Conservation (phyloP, 2,113 vertebrate genomes). For the Cryptomyrus ogoouensis region DNA sequence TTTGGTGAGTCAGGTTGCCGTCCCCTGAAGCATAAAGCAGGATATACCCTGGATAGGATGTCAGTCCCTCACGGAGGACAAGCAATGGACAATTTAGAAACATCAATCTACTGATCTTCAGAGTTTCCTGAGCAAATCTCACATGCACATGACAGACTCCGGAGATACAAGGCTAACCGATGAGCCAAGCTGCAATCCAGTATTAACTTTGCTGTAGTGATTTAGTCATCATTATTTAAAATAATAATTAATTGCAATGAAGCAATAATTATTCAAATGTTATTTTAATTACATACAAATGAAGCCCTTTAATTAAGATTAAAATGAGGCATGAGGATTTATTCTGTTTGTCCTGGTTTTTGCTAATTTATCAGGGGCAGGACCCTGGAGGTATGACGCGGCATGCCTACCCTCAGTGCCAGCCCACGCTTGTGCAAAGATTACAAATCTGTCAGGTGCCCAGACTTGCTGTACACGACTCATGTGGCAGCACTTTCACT, state of each 20-base stretch:
- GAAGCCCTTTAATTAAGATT: background rate
- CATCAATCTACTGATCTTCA: background rate
- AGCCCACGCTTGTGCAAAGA: background rate
- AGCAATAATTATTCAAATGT: background rate
- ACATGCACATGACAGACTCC: background rate
- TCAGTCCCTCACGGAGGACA: background rate
- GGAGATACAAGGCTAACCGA: background rate
- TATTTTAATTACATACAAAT: constrained; percentile 1
- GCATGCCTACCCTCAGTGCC: background rate
- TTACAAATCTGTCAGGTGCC: background rate
- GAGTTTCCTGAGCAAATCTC: background rate
- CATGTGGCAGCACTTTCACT: background rate
- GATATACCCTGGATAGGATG: background rate
- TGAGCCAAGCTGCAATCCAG: background rate
- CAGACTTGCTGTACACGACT: background rate
- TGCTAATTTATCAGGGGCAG: background rate
- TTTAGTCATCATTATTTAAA: background rate
- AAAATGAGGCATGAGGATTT: background rate
- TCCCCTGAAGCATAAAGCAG: background rate
- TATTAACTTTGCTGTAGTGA: background rate
- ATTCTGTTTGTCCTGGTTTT: background rate
- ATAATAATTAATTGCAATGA: background rate
- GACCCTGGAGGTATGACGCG: background rate
- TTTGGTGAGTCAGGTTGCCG: background rate
- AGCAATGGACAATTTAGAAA: background rate